A percentile compares a stretch with the other conserved stretches of the same genome.
Evolutionary conservation across 1,140 invertebrate genomes (phyloP).

Genomic region (Lordiphosa mommai): DNA sequence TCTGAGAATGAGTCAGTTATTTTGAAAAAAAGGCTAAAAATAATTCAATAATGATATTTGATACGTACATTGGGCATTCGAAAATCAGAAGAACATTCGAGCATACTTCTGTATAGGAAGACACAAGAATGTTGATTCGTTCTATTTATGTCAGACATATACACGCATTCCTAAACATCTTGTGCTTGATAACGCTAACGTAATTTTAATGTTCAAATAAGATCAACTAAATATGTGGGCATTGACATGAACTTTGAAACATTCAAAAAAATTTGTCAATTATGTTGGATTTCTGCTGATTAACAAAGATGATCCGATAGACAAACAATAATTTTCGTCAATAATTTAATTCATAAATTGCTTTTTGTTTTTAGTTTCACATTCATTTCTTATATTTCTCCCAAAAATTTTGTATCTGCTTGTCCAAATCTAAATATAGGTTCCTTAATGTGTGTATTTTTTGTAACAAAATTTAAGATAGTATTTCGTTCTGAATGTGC

Average conservation of each 20-base stretch:
- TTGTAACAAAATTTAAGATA: no score
- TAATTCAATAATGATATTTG: conserved; percentile 63
- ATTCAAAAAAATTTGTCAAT: conserved; percentile 23
- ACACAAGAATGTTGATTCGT: conserved; percentile 73
- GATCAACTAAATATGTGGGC: conserved; percentile 78
- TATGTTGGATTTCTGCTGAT: conserved; percentile 57
- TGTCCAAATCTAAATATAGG: no score
- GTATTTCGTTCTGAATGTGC: no score
- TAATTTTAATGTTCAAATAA: conserved; percentile 78
- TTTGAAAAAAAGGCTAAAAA: no score
- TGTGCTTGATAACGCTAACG: conserved; percentile 76
- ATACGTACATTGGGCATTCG: conserved; percentile 75
- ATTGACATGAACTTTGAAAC: conserved; percentile 75
- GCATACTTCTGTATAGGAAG: conserved; percentile 76
- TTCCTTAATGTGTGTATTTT: no score
- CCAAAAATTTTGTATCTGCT: no score
- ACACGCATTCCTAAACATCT: conserved; percentile 72
- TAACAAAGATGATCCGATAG: conserved; percentile 43
- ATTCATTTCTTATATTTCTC: no score
- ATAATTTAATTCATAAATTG: no score
- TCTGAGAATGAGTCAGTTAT: no score
- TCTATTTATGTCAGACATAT: conserved; percentile 79
- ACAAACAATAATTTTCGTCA: no score
- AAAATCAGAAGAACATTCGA: conserved; percentile 64
- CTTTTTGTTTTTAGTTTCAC: no score